Percentiles rank a stretch among this genome's conserved stretches.
Evolutionary conservation across 2,797 vertebrate genomes (phyloP).

Genomic region (Acanthurus lineatus): DNA sequence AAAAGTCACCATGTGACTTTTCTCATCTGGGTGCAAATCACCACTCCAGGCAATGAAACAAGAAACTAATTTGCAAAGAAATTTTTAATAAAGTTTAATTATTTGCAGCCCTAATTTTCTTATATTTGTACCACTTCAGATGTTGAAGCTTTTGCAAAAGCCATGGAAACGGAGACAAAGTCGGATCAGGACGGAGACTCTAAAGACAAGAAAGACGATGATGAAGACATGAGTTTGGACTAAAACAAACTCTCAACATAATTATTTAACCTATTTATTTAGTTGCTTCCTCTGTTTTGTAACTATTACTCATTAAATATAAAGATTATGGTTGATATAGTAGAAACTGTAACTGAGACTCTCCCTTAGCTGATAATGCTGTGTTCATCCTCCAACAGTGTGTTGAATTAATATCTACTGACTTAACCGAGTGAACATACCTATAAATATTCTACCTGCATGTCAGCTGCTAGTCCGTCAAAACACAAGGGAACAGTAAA

Average conservation of each 20-base stretch:
- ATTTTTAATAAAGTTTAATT: background rate
- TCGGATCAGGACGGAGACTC: constrained; percentile 89
- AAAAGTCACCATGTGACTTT: too few species aligned
- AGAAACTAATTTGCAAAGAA: background rate
- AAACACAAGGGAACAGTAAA: constrained; percentile 57
- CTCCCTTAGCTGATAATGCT: constrained; percentile 18
- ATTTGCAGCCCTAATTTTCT: background rate
- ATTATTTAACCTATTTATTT: constrained; percentile 72
- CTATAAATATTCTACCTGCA: constrained; percentile 42
- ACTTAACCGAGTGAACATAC: constrained; percentile 28
- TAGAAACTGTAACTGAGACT: constrained; percentile 31
- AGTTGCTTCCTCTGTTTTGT: constrained; percentile 50
- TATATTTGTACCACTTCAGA: constrained; percentile 79
- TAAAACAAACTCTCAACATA: constrained; percentile 64
- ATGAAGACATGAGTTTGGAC: constrained; percentile 99
- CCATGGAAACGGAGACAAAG: constrained; percentile 93
- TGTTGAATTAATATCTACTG: constrained; percentile 33
- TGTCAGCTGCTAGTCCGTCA: constrained; percentile 36
- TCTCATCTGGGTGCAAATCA: too few species aligned
- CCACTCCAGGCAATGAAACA: background rate
- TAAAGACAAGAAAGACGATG: constrained; percentile 97
- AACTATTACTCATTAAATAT: constrained; percentile 39
- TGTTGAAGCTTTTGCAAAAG: constrained; percentile 98
- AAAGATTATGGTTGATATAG: constrained; percentile 29
- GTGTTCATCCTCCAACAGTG: constrained; percentile 19